Evolutionary conservation across 2,797 vertebrate genomes (phyloP), one percentile per base, ranked within the genome.

Genomic region (Lithobates sylvaticus): DNA sequence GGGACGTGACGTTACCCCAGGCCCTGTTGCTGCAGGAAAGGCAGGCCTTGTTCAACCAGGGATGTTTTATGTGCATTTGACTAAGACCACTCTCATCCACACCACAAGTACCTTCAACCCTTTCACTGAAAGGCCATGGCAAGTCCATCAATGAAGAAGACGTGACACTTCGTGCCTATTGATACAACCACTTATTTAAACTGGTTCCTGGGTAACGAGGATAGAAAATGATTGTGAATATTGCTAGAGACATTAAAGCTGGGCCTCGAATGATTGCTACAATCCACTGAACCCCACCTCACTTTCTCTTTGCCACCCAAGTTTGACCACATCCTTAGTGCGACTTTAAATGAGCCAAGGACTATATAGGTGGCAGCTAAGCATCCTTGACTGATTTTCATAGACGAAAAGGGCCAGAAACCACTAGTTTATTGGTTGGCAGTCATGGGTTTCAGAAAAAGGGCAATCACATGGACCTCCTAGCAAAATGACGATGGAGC

Each of bases 61-160:
- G 23, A 74, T 58, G 75, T 65, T 76, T 61, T 81, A 39, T 71
- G 50, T 29, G 12, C 12, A 23, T 74, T 71, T 42, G 69, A 73
- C 79, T 65, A 34, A 73, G 70, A 71, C 69, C 50, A 42, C 16
- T 47, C 16, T 47, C 29, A 18, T 36, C 68, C 26, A 1, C 44
- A 47, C 15, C n/a, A 39, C 12, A 10, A 29, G 65, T 50, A 80
- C 47, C 21, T 70, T 61, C 36, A 27, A 81, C 32, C 4, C 27
- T 21, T 70, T 80, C 9, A 23, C 15, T 36, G 13, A 44, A 27
- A 23, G 26, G 26, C 12, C 65, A 29, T 29, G 65, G 65, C 9
- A 29, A 27, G n/a, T 23, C 21, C 6, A 29, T 67, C 65, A 29
- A 13, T 29, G 65, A 67, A 67, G 65, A 67, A 29, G 65, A 67